A percentile compares a stretch with the other conserved stretches of the same genome.
phyloP scores from a whole-genome alignment of 2,113 vertebrate species.

The Acanthochromis polyacanthus region DNA sequence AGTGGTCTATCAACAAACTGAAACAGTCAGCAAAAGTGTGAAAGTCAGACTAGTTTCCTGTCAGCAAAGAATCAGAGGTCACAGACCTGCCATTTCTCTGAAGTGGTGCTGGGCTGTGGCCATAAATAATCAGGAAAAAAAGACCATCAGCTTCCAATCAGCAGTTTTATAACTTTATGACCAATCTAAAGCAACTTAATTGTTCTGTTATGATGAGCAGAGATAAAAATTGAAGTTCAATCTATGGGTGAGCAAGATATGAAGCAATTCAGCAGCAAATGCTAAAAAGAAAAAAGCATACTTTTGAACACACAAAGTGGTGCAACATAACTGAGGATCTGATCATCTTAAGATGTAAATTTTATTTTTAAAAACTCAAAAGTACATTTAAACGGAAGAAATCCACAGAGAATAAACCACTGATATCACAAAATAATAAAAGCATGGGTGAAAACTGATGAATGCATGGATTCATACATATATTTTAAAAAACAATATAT shows the following conservation, averaged over 20 bases:
- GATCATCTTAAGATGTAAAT: background rate
- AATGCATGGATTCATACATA: background rate
- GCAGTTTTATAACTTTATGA: background rate
- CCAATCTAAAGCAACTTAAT: too few relatives aligned
- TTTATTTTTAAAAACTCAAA: background rate
- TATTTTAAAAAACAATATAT: background rate
- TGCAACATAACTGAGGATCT: background rate
- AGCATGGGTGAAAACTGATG: background rate
- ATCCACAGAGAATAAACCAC: background rate
- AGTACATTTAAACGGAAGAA: background rate
- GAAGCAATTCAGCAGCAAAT: background rate
- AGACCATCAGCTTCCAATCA: background rate
- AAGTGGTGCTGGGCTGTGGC: slow-evolving; percentile 47
- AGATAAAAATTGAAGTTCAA: background rate
- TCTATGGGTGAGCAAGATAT: too few relatives aligned
- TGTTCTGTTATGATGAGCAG: background rate
- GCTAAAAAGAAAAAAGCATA: background rate
- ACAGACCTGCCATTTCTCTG: slow-evolving; percentile 54
- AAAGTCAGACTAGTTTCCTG: slow-evolving; percentile 43
- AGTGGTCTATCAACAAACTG: background rate
- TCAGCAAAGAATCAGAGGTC: slow-evolving; percentile 30
- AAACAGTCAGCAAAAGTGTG: background rate
- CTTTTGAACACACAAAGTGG: background rate
- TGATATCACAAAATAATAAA: background rate
- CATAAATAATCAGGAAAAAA: background rate